A percentile compares a stretch with the other conserved stretches of the same genome.
phyloP scores from a whole-genome alignment of 2,113 vertebrate genomes.

The Pipra filicauda region DNA sequence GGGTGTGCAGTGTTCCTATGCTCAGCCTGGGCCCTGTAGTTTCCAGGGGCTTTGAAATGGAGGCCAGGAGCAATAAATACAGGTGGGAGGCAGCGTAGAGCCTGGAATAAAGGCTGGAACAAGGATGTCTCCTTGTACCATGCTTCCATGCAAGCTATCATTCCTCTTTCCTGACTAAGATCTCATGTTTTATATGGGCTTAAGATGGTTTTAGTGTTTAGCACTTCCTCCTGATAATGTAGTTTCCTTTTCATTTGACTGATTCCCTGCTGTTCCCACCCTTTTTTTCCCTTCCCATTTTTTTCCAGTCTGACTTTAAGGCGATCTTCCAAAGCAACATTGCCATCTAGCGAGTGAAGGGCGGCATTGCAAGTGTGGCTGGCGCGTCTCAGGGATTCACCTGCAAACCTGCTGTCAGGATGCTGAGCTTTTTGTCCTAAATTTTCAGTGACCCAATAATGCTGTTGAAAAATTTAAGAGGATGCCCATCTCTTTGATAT shows the following conservation, averaged over 20 bases:
- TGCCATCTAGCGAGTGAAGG: slow-evolving; percentile 34
- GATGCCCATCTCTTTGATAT: neutral
- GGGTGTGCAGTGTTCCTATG: neutral
- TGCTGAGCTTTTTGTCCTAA: neutral
- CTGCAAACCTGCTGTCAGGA: neutral
- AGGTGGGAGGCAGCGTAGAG: neutral
- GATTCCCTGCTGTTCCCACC: neutral
- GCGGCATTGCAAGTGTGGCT: neutral
- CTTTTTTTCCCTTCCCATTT: neutral
- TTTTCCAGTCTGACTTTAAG: neutral
- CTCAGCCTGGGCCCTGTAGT: neutral
- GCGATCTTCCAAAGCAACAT: neutral
- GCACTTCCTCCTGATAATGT: neutral
- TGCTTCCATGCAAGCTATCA: neutral
- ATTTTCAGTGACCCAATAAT: neutral
- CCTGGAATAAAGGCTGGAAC: neutral
- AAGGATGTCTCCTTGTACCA: neutral
- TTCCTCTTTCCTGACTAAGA: neutral
- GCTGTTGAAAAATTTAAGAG: neutral
- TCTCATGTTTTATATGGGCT: neutral
- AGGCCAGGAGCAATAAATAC: neutral
- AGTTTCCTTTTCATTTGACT: neutral
- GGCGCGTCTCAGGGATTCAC: neutral
- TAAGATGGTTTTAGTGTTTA: neutral
- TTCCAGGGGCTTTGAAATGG: slow-evolving; percentile 32